Evolutionary conservation across 2,113 vertebrate genomes (phyloP), one percentile per base, ranked within the genome.

Genomic region (Xiphorhynchus elegans): DNA sequence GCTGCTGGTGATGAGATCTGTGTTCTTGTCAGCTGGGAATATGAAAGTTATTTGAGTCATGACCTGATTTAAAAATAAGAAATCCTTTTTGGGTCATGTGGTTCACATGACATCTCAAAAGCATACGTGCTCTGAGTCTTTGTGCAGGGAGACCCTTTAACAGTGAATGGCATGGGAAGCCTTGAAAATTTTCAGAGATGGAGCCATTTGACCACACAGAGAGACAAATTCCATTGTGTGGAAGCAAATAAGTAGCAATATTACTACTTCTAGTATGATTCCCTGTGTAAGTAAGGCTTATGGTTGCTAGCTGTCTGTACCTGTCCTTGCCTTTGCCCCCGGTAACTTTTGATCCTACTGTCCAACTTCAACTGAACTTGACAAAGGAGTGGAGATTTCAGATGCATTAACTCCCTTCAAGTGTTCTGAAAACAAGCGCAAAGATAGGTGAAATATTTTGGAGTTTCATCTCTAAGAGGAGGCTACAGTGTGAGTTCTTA

Each of bases 11-110:
- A 42, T 60, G 49, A 95, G 84, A 31, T 74, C 15, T 33, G 31
- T 42, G n/a, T 52, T 93, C 76, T 56, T 80, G 93, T 96, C 98
- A 98, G 95, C 96, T 98, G 95, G 87, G 97, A 98, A 97, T 97
- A 97, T 93, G 90, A 95, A 97, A 95, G 93, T 52, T 96, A 93
- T 16, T 93, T n/a, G 35, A 87, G 84, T 74, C 69, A 44, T 24
- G 89, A 92, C 95, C 92, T 2, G 1, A 50, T 85, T 90, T 95
- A 96, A 96, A 79, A 94, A 79, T 92, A 96, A 90, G 31, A 87
- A 90, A 39, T 74, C 33, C 23, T 77, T 75, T 90, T 66, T 63
- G 44, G 47, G 80, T 93, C 66, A 6, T 79, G 77, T 60, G 60
- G 29, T 92, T 96, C 95, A 95, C 89, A 87, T 0, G 26, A 79